phyloP scores from a whole-genome alignment of 37 sponge, comb jelly and placozoan species.

The Aphrocallistes beatrix region DNA sequence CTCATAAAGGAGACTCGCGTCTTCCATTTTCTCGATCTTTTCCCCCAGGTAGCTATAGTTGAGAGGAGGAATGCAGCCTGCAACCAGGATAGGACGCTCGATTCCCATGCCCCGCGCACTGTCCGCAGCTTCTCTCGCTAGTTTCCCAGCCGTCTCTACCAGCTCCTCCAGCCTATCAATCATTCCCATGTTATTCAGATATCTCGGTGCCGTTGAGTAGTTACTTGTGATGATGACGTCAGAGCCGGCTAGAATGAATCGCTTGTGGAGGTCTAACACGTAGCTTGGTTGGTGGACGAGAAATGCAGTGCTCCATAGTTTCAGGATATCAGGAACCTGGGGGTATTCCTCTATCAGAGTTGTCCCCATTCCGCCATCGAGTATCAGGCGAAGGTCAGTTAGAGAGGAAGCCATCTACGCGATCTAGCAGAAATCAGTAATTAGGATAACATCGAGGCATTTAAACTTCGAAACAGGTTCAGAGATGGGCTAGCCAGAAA shows the following conservation, averaged over 20 bases:
- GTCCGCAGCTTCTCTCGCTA: not conserved
- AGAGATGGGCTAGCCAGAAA: too few relatives aligned
- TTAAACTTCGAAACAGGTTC: too few relatives aligned
- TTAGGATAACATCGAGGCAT: too few relatives aligned
- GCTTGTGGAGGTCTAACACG: not conserved
- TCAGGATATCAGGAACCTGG: not conserved
- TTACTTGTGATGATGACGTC: not conserved
- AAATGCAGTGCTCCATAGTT: not conserved
- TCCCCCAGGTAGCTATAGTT: slow-evolving; percentile 10
- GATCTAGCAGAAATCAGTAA: too few relatives aligned
- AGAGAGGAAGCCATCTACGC: too few relatives aligned
- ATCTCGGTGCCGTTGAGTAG: not conserved
- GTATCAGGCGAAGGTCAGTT: not conserved
- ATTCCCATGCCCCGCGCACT: not conserved
- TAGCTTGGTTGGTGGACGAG: not conserved
- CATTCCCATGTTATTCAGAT: not conserved
- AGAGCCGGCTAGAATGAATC: not conserved
- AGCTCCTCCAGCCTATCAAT: not conserved
- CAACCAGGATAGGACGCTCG: not conserved
- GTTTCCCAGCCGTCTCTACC: not conserved
- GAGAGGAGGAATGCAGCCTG: slow-evolving; percentile 2
- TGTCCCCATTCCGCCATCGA: not conserved
- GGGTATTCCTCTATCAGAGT: not conserved
- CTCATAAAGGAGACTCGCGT: not conserved
- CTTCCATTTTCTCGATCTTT: slow-evolving; percentile 7